These are phyloP conservation scores for Chrysomela aeneicollis DNA, from an alignment of 2,888 invertebrate species.

Conservation along the genomic window DNA sequence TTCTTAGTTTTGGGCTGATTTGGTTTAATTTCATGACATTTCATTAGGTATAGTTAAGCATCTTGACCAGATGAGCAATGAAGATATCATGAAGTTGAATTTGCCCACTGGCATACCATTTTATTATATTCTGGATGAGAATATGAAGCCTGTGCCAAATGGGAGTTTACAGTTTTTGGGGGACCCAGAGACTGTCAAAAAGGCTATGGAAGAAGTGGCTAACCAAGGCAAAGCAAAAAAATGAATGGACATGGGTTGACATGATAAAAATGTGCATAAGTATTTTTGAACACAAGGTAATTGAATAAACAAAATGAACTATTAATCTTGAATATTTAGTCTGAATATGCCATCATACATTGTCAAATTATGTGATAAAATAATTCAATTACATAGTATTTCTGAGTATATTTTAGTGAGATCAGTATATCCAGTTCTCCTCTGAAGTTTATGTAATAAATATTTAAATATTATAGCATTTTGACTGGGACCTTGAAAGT, in stretches of 20 bases:
- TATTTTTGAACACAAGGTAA: neutral
- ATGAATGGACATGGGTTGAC: conserved; percentile 31
- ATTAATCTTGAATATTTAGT: neutral
- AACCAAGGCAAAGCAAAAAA: conserved; percentile 68
- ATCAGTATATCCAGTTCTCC: too few relatives aligned
- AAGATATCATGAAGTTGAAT: conserved; percentile 68
- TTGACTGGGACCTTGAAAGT: too few relatives aligned
- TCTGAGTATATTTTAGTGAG: too few relatives aligned
- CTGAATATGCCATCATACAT: conserved; percentile 12
- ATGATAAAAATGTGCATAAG: conserved; percentile 12
- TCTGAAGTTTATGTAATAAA: too few relatives aligned
- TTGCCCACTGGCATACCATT: conserved; percentile 73
- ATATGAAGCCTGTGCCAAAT: conserved; percentile 65
- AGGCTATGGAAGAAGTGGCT: conserved; percentile 69
- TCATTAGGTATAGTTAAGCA: conserved; percentile 76
- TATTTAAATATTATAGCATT: too few relatives aligned
- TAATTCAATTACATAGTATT: too few relatives aligned
- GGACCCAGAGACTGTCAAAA: conserved; percentile 68
- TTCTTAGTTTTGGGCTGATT: too few relatives aligned
- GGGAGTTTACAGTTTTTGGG: conserved; percentile 70
- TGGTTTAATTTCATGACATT: too few relatives aligned
- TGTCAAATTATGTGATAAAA: too few relatives aligned
- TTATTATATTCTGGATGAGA: conserved; percentile 67
- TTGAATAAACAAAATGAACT: neutral
- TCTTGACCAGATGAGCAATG: conserved; percentile 72